Evolutionary conservation across 2,888 invertebrate genomes (phyloP).

Genomic region (Dioctria rufipes): DNA sequence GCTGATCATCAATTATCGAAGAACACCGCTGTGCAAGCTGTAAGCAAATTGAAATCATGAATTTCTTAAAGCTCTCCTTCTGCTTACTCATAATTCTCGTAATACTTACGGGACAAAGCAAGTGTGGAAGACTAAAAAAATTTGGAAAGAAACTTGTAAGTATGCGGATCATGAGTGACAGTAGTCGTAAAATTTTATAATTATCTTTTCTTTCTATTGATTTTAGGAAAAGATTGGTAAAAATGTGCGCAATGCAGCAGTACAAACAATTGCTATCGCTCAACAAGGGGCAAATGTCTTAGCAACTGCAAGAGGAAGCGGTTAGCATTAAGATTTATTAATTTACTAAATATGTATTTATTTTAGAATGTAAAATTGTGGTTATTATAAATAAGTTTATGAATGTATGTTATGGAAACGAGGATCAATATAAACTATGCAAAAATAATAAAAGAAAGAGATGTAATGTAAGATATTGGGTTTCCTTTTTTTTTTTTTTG

Average conservation of each 20-base stretch:
- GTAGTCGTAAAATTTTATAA: background rate
- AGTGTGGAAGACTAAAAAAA: conserved; percentile 4
- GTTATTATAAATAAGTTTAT: too few species aligned
- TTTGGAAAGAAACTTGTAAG: conserved; percentile 38
- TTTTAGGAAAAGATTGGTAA: conserved; percentile 35
- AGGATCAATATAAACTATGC: too few species aligned
- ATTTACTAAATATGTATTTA: background rate
- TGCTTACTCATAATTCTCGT: background rate
- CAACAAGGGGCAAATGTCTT: conserved; percentile 34
- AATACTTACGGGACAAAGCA: background rate
- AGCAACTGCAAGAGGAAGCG: conserved; percentile 16
- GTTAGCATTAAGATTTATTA: background rate
- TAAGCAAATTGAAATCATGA: background rate
- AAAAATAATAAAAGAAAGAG: too few species aligned
- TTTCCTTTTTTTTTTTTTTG: too few species aligned
- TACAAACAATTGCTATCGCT: conserved; percentile 19
- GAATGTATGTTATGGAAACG: too few species aligned
- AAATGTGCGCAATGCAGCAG: conserved; percentile 32
- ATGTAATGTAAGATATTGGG: too few species aligned
- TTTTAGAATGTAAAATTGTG: background rate
- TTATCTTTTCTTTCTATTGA: background rate
- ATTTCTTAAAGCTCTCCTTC: conserved; percentile 27
- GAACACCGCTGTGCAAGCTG: background rate
- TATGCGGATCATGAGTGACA: background rate
- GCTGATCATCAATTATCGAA: background rate